Percentiles rank a stretch among this genome's conserved stretches.
Evolutionary conservation across 2,113 vertebrate genomes (phyloP).

Genomic region (Lutjanus erythropterus): DNA sequence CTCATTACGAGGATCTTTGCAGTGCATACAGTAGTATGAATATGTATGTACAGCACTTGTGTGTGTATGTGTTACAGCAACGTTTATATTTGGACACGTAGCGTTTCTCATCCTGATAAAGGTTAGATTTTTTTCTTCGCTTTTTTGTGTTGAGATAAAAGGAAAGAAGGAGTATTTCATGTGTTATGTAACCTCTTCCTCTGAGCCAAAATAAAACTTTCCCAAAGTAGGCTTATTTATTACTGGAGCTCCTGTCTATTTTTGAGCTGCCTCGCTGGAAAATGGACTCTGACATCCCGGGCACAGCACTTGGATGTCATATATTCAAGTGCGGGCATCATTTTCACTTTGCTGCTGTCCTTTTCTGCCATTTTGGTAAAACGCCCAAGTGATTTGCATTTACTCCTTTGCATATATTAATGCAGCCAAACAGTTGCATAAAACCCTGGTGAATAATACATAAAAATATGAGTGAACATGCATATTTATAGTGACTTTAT

Average conservation of each 20-base stretch:
- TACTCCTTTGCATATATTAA: constrained; percentile 54
- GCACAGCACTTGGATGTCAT: constrained; percentile 32
- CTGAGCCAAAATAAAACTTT: constrained; percentile 71
- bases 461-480: constrained; percentile 58
- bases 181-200: constrained; percentile 68
- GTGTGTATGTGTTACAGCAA: constrained; percentile 3
- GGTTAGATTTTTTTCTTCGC: constrained; percentile 9
- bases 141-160: constrained; percentile 17
- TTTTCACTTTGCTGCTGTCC: constrained; percentile 40
- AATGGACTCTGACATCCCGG: constrained; percentile 53
- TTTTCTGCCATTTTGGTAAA: constrained; percentile 50
- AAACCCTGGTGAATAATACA: constrained; percentile 61
- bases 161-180: constrained; percentile 54
- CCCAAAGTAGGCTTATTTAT: constrained; percentile 68
- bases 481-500: constrained; percentile 74
- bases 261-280: constrained; percentile 61
- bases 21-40: constrained; percentile 1
- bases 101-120: constrained; percentile 2
- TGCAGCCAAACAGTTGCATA: constrained; percentile 51
- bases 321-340: constrained; percentile 18
- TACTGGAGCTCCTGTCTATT: constrained; percentile 59
- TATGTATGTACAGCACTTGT: constrained; percentile 7
- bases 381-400: constrained; percentile 29
- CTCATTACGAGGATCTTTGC: constrained; percentile 1
- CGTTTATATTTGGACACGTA: constrained; percentile 27